Evolutionary conservation across 1,140 invertebrate species (phyloP).

Genomic region (Homarus americanus): DNA sequence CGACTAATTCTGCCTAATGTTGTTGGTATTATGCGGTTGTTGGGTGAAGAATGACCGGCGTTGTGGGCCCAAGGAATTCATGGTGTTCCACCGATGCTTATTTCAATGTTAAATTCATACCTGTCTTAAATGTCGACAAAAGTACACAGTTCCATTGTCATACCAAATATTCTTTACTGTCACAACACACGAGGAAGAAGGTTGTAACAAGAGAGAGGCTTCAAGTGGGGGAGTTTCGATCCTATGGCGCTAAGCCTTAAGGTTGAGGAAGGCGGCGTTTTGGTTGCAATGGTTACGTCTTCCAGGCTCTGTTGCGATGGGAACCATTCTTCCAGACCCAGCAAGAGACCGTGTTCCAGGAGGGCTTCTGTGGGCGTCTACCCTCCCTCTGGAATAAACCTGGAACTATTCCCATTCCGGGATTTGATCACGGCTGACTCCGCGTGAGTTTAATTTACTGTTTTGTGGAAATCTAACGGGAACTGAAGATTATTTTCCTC

Average conservation of each 20-base stretch:
- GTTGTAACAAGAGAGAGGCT: not conserved
- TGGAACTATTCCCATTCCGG: not conserved
- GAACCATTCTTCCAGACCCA: constrained; percentile 37
- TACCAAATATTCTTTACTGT: constrained; percentile 39
- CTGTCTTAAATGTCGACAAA: constrained; percentile 41
- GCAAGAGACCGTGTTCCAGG: constrained; percentile 37
- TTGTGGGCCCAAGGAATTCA: not conserved
- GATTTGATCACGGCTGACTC: not conserved
- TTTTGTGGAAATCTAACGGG: not conserved
- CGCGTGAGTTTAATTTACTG: not conserved
- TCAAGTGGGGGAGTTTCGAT: not conserved
- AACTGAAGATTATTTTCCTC: not conserved
- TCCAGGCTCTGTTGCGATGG: constrained; percentile 14
- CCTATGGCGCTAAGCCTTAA: not conserved
- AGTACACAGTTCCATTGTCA: constrained; percentile 45
- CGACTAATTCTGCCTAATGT: constrained; percentile 32
- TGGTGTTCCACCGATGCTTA: constrained; percentile 15
- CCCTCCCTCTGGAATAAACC: not conserved
- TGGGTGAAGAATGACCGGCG: not conserved
- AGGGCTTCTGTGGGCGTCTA: constrained; percentile 40
- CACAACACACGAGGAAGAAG: constrained; percentile 2
- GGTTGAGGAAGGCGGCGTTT: not conserved
- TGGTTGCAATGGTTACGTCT: not conserved
- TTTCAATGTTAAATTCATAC: constrained; percentile 45
- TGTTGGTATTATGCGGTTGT: not conserved